phyloP scores from a whole-genome alignment of 2,888 invertebrate species.

The Trypoxylon attenuatum region DNA sequence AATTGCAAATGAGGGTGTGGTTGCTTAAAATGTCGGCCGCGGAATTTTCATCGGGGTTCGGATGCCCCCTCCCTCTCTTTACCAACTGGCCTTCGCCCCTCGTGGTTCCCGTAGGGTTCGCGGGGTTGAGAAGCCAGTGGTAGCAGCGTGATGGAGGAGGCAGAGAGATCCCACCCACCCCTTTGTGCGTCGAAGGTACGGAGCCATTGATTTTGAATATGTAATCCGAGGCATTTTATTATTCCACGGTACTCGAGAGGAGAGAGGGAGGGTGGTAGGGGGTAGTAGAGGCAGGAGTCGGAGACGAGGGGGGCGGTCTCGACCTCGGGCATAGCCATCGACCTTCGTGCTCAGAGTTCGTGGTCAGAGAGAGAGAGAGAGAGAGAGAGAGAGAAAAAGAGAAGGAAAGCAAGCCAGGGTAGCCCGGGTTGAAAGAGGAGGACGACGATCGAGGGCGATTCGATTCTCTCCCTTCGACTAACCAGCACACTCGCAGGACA shows the following conservation, averaged over 20 bases:
- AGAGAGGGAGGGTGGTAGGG: conserved; percentile 40
- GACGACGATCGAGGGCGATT: conserved; percentile 51
- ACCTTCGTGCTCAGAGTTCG: conserved; percentile 56
- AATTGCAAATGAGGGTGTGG: conserved; percentile 52
- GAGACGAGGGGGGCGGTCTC: conserved; percentile 34
- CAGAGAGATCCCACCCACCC: conserved; percentile 56
- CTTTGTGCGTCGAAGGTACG: conserved; percentile 58
- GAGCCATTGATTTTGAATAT: conserved; percentile 73
- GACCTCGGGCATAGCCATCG: conserved; percentile 58
- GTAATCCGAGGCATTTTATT: conserved; percentile 73
- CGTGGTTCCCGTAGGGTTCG: background rate
- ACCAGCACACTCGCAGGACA: conserved; percentile 50
- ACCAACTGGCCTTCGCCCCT: conserved; percentile 20
- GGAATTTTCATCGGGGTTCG: conserved; percentile 29
- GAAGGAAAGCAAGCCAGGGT: background rate
- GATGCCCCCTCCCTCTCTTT: background rate
- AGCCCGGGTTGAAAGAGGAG: conserved; percentile 41
- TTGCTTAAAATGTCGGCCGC: conserved; percentile 61
- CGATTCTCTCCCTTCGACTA: conserved; percentile 52
- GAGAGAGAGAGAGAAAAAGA: conserved; percentile 20
- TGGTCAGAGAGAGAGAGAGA: conserved; percentile 4
- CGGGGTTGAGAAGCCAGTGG: background rate
- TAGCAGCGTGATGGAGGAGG: conserved; percentile 32
- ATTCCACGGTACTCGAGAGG: conserved; percentile 64
- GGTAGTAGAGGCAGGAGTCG: conserved; percentile 14